A percentile compares a stretch with the other conserved stretches of the same genome.
Evolutionary conservation across 2,888 invertebrate genomes (phyloP).

Genomic region (Tiphia femorata): DNA sequence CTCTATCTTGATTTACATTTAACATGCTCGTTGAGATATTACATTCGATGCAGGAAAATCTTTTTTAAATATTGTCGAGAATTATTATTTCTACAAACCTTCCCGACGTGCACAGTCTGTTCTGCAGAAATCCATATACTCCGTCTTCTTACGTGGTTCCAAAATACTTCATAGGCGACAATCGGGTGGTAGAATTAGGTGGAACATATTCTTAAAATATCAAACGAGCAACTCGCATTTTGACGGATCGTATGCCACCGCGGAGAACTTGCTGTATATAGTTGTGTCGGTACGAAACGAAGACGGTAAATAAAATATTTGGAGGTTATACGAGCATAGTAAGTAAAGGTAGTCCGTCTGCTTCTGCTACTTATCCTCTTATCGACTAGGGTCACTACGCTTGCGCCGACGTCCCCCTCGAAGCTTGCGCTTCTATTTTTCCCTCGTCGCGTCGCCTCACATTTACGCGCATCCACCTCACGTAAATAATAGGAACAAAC

Average conservation of each 20-base stretch:
- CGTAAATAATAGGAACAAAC: constrained; percentile 1
- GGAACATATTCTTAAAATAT: background rate
- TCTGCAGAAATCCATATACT: constrained; percentile 33
- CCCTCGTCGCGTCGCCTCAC: background rate
- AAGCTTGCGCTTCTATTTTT: background rate
- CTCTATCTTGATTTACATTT: no score
- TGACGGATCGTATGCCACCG: background rate
- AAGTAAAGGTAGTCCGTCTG: background rate
- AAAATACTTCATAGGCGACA: background rate
- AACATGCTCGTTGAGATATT: no score
- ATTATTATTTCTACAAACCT: no score
- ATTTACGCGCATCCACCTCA: background rate
- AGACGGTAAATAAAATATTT: constrained; percentile 42
- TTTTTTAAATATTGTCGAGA: no score
- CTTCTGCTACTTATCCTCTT: constrained; percentile 24
- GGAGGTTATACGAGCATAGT: constrained; percentile 45
- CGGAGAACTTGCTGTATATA: constrained; percentile 8
- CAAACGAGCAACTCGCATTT: background rate
- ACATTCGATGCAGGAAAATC: no score
- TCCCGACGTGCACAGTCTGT: constrained; percentile 11
- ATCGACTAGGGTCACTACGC: constrained; percentile 39
- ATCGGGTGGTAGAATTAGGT: background rate
- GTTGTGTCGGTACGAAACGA: constrained; percentile 1
- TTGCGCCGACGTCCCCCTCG: constrained; percentile 18
- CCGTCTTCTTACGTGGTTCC: background rate